phyloP scores from a whole-genome alignment of 2,113 vertebrate species.

The Meriones unguiculatus region DNA sequence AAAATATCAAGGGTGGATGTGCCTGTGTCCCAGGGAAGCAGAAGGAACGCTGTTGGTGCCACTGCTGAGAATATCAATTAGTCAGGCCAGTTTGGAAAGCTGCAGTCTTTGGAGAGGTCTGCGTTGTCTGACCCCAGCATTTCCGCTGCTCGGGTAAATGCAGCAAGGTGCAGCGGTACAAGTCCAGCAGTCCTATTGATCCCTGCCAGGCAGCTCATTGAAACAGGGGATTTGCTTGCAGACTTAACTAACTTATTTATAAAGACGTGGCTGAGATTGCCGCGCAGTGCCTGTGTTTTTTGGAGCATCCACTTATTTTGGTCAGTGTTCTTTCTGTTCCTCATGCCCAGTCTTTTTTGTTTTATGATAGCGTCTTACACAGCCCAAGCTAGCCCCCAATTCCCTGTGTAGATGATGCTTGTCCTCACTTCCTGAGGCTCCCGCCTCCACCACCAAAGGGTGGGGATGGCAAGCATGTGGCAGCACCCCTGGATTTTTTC shows the following conservation, averaged over 20 bases:
- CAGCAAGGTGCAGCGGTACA: not conserved
- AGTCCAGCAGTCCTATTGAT: not conserved
- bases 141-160: not conserved
- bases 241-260: not conserved
- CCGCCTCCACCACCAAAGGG: not conserved
- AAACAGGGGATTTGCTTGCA: not conserved
- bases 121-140: not conserved
- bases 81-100: no score
- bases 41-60: not conserved
- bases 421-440: not conserved
- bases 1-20: not conserved
- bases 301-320: not conserved
- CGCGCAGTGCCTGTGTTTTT: not conserved
- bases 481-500: not conserved
- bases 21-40: not conserved
- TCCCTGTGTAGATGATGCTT: not conserved
- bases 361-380: not conserved
- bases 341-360: not conserved
- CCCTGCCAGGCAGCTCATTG: not conserved
- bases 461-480: not conserved
- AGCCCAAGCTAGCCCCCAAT: no score
- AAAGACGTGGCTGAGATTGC: not conserved
- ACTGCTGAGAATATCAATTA: not conserved
- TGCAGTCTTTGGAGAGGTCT: not conserved
- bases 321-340: not conserved